Evolutionary conservation across 2,113 vertebrate species (phyloP), one percentile per base, ranked within the genome.

Genomic region (Loxodonta africana): DNA sequence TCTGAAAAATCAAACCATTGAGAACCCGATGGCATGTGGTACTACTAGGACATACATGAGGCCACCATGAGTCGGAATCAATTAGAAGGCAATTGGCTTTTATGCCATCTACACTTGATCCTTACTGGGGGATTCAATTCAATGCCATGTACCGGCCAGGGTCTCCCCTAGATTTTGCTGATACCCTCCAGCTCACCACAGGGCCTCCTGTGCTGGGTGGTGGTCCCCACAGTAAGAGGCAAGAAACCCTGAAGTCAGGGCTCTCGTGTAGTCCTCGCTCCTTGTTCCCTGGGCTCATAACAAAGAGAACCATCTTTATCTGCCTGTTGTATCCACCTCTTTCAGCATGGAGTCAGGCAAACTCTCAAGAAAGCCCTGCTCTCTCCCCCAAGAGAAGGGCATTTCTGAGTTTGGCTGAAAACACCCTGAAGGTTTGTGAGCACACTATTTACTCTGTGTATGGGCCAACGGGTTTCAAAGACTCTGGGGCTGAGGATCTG

Each of bases 381-480:
- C 30, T 83, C 41, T 28, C 9, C 37, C 48, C 15, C 17, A 84
- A 1, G 62, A 84, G 71, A 60, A 18, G 10, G 30, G 15, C 44
- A 20, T 73, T 88, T 81, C 65, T 74, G 37, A 81, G 20, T 88
- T 60, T 83, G 18, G 41, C 69, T 71, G 69, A 41, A 18, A 53
- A 44, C 77, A 25, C 46, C 48, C 44, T 14, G 10, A 41, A 48
- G 73, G 8, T 67, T 41, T 21, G 7, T 57, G 69, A 77, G 37
- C 11, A 3, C 11, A 37, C 25, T 62, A 12, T 51, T 53, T 33
- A 57, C n/a, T n/a, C 33, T 57, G 7, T 26, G 21, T 9, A 44
- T 81, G 37, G 44, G 2, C 3, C 53, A 33, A 48, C 86, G 46
- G 82, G 84, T 89, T 37, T 69, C 83, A 97, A 60, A 94, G 30